Evolutionary conservation across 2,888 invertebrate genomes (phyloP), one percentile per base, ranked within the genome.

Genomic region (Ochropleura leucogaster): DNA sequence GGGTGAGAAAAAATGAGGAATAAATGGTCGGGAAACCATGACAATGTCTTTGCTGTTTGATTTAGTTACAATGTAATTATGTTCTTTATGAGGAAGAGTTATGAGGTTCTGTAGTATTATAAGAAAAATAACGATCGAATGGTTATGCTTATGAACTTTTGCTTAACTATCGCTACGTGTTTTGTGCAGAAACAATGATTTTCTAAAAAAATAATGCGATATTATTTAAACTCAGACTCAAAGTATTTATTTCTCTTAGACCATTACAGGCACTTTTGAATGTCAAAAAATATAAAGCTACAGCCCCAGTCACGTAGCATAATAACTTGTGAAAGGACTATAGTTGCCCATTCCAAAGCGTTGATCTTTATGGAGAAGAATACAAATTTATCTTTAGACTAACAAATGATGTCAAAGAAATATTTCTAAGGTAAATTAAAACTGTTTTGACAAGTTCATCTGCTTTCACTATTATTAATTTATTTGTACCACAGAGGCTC

Each of bases 21-120:
- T n/a, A 12, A 12, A 62, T 30, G 8, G n/a, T 9, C 44, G 47
- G 12, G 2, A 2, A 16, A 12, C 8, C 14, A 30, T 53, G 4
- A 10, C 46, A 60, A 55, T 68, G 12, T 42, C 2, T 16, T 4
- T 47, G n/a, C 40, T 76, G 4, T 63, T 55, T 76, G 30, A 62
- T 30, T 7, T 30, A 53, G n/a, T 68, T 44, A 62, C n/a, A 62
- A 62, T n/a, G n/a, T 6, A 62, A 60, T 62, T 47, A 59, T 4
- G 12, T 59, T 46, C 1, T n/a, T 30, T 14, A 10, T 46, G 14
- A 57, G 18, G 18, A 67, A 3, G 14, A 20, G 10, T 20, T 10
- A 53, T 53, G 5, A 53, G 5, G n/a, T 20, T 10, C 53, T 53
- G 20, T 12, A 14, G 14, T 30, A 6, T 20, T 20, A 55, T 14